Percentiles rank a stretch among this genome's conserved stretches.
Evolutionary conservation across 2,888 invertebrate species (phyloP).

Genomic region (Pantelozetes paolii): DNA sequence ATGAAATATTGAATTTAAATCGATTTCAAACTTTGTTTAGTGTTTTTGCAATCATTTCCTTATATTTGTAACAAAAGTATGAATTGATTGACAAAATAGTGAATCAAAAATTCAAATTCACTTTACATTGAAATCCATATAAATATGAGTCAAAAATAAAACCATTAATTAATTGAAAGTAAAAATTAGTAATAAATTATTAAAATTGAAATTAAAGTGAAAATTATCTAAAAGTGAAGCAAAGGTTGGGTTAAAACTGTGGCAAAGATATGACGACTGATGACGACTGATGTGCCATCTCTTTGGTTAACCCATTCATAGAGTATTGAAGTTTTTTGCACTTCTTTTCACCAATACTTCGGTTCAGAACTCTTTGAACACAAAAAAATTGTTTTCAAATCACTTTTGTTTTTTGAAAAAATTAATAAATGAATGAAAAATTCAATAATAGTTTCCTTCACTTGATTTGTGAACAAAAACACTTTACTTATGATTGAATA

Average conservation of each 20-base stretch:
- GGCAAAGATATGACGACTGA: neutral
- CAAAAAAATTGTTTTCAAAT: no score
- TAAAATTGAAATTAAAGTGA: neutral
- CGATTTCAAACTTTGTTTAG: neutral
- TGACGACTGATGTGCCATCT: slow-evolving; percentile 30
- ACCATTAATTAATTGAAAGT: neutral
- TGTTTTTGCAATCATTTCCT: neutral
- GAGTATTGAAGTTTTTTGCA: neutral
- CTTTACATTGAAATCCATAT: no score
- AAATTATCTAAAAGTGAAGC: neutral
- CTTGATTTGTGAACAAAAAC: no score
- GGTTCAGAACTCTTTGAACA: no score
- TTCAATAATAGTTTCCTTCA: no score
- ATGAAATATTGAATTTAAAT: slow-evolving; percentile 19
- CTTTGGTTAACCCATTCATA: neutral
- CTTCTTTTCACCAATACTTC: neutral
- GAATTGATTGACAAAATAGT: no score
- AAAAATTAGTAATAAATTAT: neutral
- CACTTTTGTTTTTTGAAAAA: no score
- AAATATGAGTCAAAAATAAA: no score
- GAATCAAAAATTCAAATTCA: no score
- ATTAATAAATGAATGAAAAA: no score
- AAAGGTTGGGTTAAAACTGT: neutral
- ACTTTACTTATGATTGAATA: no score
- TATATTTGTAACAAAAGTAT: no score